Evolutionary conservation across 2,113 vertebrate species (phyloP), one percentile per base, ranked within the genome.

Genomic region (Anhinga anhinga): DNA sequence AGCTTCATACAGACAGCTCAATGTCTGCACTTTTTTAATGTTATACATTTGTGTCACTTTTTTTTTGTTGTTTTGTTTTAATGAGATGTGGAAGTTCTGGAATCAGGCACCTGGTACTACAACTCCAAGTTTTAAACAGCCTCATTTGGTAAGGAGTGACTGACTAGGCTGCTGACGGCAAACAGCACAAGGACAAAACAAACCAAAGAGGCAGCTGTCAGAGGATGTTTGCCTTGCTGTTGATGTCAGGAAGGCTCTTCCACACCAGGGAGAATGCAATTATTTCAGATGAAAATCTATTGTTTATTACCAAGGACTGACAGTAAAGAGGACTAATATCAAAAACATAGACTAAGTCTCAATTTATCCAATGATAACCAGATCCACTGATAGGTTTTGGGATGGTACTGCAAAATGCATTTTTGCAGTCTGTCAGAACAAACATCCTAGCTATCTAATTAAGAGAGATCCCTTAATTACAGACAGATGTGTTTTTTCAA

Each of bases 301-400:
- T 74, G 61, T 93, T 95, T 90, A 94, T 84, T 93, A 59, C n/a
- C 82, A 23, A 84, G 32, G 69, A 86, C 42, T 47, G 47, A 91
- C 56, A 89, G 25, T 9, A 76, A 50, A 74, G 40, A 84, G 19
- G 17, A 80, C 62, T 38, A 55, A 70, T 77, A 61, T 34, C 18
- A 55, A 76, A 87, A 56, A 2, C 13, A 63, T 82, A 90, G 55
- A 2, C 17, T 21, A 40, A 55, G 15, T 15, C 59, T 62, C 42
- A 21, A 9, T 56, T 92, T 74, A 94, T 17, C 40, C 44, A 40
- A 2, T 1, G 23, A 81, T 12, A 12, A 83, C 69, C 13, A 86
- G 25, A 70, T 23, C 32, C 29, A 62, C 22, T 7, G 18, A 40
- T 40, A 10, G 10, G 38, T 40, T 40, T 40, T 40, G 38, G 38